Evolutionary conservation across 2,113 vertebrate species (phyloP).

Genomic region (Phyllopteryx taeniolatus): DNA sequence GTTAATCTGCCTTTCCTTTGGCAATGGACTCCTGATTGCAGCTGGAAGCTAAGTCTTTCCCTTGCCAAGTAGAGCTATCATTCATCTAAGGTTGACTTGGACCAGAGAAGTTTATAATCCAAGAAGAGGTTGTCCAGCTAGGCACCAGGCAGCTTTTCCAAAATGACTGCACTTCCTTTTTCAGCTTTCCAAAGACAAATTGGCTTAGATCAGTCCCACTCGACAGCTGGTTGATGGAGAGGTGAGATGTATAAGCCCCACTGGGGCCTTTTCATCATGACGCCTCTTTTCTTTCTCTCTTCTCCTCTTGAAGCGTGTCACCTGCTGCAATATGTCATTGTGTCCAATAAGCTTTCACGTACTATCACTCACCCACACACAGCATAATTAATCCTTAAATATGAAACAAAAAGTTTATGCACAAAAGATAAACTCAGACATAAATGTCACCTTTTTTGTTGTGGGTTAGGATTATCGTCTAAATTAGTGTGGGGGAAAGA

Average conservation of each 20-base stretch:
- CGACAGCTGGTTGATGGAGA: slow-evolving; percentile 59
- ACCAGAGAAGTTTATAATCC: slow-evolving; percentile 48
- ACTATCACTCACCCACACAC: slow-evolving; percentile 44
- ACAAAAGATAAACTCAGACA: background rate
- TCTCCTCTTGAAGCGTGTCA: slow-evolving; percentile 30
- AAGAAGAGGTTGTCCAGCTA: slow-evolving; percentile 22
- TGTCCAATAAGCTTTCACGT: slow-evolving; percentile 27
- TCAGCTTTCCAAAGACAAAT: slow-evolving; percentile 56
- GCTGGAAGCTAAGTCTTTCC: slow-evolving; percentile 42
- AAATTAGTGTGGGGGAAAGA: background rate
- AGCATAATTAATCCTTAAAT: slow-evolving; percentile 45
- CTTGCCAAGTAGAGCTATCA: slow-evolving; percentile 41
- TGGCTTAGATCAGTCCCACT: slow-evolving; percentile 52
- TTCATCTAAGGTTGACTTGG: slow-evolving; percentile 60
- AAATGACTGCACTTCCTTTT: slow-evolving; percentile 49
- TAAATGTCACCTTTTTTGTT: background rate
- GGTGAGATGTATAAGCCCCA: slow-evolving; percentile 47
- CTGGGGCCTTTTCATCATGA: slow-evolving; percentile 52
- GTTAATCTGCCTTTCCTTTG: slow-evolving; percentile 48
- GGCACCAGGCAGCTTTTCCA: slow-evolving; percentile 31
- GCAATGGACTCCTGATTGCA: slow-evolving; percentile 42
- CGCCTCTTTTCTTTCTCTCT: slow-evolving; percentile 27
- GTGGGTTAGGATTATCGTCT: background rate
- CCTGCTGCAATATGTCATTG: slow-evolving; percentile 54
- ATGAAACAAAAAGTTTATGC: background rate